Percentiles rank a stretch among this genome's conserved stretches.
phyloP scores from a whole-genome alignment of 2,113 vertebrate species.

The Trachemys scripta region DNA sequence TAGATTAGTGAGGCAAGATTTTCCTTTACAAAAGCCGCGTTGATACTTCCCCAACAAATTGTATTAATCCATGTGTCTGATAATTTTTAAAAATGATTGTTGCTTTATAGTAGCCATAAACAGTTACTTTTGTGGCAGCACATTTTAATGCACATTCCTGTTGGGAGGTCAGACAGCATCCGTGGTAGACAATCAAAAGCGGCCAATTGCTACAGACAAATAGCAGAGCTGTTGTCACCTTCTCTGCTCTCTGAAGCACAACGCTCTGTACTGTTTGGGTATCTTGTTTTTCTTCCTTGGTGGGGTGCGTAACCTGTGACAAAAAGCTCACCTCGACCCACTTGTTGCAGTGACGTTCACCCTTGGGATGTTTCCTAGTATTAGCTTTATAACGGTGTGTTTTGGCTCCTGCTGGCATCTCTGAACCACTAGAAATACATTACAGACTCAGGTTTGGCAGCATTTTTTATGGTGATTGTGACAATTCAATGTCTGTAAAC shows the following conservation, averaged over 20 bases:
- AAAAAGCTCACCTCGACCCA: background rate
- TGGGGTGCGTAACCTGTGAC: background rate
- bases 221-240: background rate
- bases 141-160: background rate
- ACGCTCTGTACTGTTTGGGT: background rate
- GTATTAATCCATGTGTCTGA: background rate
- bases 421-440: background rate
- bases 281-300: background rate
- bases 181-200: background rate
- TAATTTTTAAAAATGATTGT: background rate
- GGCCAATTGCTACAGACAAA: background rate
- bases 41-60: background rate
- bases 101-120: background rate
- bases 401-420: background rate
- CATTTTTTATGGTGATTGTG: background rate
- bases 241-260: conserved; percentile 51
- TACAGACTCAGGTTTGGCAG: background rate
- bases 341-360: background rate
- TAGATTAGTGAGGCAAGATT: background rate
- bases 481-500: background rate
- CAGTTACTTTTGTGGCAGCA: background rate
- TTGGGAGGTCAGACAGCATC: background rate
- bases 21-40: background rate
- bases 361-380: background rate
- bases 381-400: conserved; percentile 30